Evolutionary conservation across 2,888 invertebrate species (phyloP), one percentile per base, ranked within the genome.

Genomic region (Papilio gigon): DNA sequence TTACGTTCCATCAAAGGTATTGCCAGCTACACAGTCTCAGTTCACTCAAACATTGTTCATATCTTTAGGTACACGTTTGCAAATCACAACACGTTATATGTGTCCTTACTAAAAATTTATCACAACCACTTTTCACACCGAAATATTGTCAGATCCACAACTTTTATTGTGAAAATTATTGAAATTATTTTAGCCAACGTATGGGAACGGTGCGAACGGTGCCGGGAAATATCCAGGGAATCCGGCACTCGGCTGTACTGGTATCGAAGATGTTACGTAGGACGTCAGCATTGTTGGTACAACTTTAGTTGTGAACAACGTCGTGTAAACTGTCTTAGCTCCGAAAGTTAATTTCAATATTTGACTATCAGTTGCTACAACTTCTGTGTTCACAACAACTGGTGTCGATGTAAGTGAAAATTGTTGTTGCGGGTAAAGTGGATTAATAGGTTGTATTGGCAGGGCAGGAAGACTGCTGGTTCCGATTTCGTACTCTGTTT

Each of bases 291-390:
- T 93, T 0, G 97, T 97, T 8, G 97, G 97, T 50, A 97, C 94
- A 56, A 97, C 94, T 78, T 94, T 95, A 44, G 97, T 97, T 2
- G 96, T 96, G 84, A 95, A 97, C 70, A 98, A 92, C 1, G 97
- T 97, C 8, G 97, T 97, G 82, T 96, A 96, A 0, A 97, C 95
- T 0, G 97, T 97, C 85, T 96, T 97, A 37, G 97, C 97, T n/a
- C 97, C 97, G 82, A 97, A 97, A 12, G 97, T 97, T 74, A 97
- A 89, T 85, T 97, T 97, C 71, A 97, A 88, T 64, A 97, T 92
- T 87, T 96, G 95, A 76, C 97, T 97, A 72, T 96, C 94, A 0
- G 97, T 97, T 73, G 95, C 93, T 1, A 95, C 96, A 14, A 97
- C 94, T 76, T 96, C 90, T 0, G 97, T 96, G 79, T 96, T 96